These are phyloP conservation scores for Aspidapion aeneum DNA, from an alignment of 2,888 invertebrate species.

Conservation along the genomic window DNA sequence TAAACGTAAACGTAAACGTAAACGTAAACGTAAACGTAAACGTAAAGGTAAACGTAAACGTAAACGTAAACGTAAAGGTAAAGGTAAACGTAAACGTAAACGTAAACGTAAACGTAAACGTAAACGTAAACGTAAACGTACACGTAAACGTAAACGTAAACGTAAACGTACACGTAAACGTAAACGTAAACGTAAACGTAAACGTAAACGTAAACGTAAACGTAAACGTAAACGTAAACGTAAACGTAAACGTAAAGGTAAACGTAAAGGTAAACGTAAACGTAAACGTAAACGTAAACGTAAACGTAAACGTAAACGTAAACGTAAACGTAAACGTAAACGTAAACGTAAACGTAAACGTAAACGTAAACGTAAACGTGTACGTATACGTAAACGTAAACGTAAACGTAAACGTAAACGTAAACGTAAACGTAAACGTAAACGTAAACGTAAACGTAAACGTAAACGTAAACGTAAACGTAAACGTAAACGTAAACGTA, in stretches of 20 bases:
- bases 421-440: neutral
- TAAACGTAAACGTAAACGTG: neutral
- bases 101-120: neutral
- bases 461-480: neutral
- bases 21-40: neutral
- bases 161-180: neutral
- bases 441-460: neutral
- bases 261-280: neutral
- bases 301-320: neutral
- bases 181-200: neutral
- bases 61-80: neutral
- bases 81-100: neutral
- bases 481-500: neutral
- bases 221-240: neutral
- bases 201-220: neutral
- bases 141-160: neutral
- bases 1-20: neutral
- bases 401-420: neutral
- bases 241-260: neutral
- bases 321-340: neutral
- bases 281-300: neutral
- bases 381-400: neutral
- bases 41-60: neutral
- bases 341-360: neutral
- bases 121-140: neutral